These are phyloP conservation scores for Deroplatys truncata DNA, from an alignment of 2,888 invertebrate species.

Conservation along the genomic window DNA sequence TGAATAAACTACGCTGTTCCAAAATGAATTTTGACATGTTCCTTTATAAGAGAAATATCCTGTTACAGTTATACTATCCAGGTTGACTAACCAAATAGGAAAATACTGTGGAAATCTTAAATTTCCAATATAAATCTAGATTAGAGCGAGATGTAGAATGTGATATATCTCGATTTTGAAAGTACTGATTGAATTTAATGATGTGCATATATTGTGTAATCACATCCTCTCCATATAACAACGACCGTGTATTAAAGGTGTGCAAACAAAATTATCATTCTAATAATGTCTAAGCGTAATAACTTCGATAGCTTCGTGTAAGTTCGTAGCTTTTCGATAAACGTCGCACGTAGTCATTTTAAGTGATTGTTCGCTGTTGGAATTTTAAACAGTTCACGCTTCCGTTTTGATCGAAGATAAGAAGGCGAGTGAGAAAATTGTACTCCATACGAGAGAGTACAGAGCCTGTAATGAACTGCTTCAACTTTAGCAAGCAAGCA, in stretches of 20 bases:
- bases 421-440: background rate
- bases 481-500: background rate
- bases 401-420: background rate
- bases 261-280: background rate
- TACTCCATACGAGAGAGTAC: background rate
- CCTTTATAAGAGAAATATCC: too few relatives aligned
- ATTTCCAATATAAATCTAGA: too few relatives aligned
- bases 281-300: background rate
- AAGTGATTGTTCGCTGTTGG: background rate
- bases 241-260: background rate
- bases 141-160: too few relatives aligned
- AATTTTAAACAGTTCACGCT: background rate
- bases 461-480: background rate
- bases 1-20: too few relatives aligned
- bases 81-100: too few relatives aligned
- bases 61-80: too few relatives aligned
- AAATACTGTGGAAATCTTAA: too few relatives aligned
- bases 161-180: too few relatives aligned
- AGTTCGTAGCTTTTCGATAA: background rate
- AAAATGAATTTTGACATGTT: too few relatives aligned
- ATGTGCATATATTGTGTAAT: too few relatives aligned
- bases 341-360: background rate
- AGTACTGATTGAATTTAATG: too few relatives aligned
- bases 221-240: too few relatives aligned
- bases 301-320: background rate